These are phyloP conservation scores for Polydrusus pterygomalis DNA, from an alignment of 2,888 invertebrate species.

Conservation along the genomic window DNA sequence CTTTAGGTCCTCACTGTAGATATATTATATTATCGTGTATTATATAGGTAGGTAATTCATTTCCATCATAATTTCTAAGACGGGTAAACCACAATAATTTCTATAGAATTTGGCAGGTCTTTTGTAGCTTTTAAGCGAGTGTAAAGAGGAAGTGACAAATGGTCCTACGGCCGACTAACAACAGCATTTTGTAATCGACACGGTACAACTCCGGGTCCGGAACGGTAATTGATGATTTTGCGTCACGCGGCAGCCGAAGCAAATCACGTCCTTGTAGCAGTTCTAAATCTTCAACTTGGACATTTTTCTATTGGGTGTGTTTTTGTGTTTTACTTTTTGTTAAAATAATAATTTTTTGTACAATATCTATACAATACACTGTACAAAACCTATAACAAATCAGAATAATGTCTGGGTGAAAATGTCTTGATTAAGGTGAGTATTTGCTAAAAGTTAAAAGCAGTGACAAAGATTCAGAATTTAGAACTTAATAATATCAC, in stretches of 20 bases:
- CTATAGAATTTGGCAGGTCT: slow-evolving; percentile 42
- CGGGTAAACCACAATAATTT: background rate
- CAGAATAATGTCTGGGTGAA: no score
- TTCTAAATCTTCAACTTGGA: slow-evolving; percentile 20
- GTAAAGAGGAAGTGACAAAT: slow-evolving; percentile 63
- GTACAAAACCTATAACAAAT: background rate
- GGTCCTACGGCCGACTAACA: slow-evolving; percentile 61
- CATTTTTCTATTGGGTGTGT: slow-evolving; percentile 4
- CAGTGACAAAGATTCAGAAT: no score
- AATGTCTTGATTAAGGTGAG: no score
- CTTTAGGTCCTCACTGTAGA: no score
- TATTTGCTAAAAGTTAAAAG: no score
- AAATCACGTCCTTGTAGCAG: slow-evolving; percentile 26
- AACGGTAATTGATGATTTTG: slow-evolving; percentile 45
- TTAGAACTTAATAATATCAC: no score
- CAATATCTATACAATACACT: no score
- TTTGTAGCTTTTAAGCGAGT: slow-evolving; percentile 59
- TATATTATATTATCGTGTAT: background rate
- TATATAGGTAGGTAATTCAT: background rate
- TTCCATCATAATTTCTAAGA: background rate
- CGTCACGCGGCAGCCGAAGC: slow-evolving; percentile 31
- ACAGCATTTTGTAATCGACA: slow-evolving; percentile 62
- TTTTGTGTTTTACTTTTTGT: background rate
- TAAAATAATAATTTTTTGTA: background rate
- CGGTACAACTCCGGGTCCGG: slow-evolving; percentile 44